A percentile compares a stretch with the other conserved stretches of the same genome.
Conservation (phyloP, 2,888 invertebrate species). For the Eilema sororculum region DNA sequence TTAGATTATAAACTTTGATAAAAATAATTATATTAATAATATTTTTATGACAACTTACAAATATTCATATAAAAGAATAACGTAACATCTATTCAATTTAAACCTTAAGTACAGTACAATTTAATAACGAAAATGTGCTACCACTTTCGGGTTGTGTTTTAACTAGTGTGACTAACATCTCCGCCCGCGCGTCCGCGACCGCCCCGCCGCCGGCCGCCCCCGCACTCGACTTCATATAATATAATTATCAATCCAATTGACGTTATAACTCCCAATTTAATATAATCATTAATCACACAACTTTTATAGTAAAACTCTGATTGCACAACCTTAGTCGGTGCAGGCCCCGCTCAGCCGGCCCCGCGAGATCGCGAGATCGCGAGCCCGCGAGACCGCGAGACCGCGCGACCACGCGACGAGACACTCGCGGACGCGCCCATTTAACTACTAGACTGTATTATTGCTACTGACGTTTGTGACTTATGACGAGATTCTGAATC, state of each 20-base stretch:
- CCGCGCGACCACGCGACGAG: constrained; percentile 32
- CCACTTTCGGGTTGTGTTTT: constrained; percentile 83
- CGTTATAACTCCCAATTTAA: constrained; percentile 38
- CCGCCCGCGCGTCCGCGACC: constrained; percentile 57
- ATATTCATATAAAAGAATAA: constrained; percentile 87
- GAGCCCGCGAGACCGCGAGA: background rate
- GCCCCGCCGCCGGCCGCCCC: constrained; percentile 38
- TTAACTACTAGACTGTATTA: constrained; percentile 78
- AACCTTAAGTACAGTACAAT: constrained; percentile 83
- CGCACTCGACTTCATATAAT: constrained; percentile 30
- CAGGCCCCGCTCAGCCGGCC: constrained; percentile 16
- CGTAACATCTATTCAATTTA: constrained; percentile 86
- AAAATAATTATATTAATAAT: constrained; percentile 88
- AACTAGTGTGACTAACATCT: constrained; percentile 83
- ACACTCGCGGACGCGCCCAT: constrained; percentile 62
- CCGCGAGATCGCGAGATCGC: constrained; percentile 27
- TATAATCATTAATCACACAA: constrained; percentile 58
- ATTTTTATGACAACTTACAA: constrained; percentile 87
- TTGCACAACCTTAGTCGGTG: constrained; percentile 68
- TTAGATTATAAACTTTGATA: constrained; percentile 88
- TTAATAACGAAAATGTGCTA: constrained; percentile 84
- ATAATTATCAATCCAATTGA: constrained; percentile 53
- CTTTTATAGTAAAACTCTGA: constrained; percentile 62
- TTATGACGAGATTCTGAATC: constrained; percentile 87
- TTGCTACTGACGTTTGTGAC: constrained; percentile 87